These are phyloP conservation scores for Gastrophryne carolinensis DNA, from an alignment of 2,797 vertebrate genomes.

Conservation along the genomic window DNA sequence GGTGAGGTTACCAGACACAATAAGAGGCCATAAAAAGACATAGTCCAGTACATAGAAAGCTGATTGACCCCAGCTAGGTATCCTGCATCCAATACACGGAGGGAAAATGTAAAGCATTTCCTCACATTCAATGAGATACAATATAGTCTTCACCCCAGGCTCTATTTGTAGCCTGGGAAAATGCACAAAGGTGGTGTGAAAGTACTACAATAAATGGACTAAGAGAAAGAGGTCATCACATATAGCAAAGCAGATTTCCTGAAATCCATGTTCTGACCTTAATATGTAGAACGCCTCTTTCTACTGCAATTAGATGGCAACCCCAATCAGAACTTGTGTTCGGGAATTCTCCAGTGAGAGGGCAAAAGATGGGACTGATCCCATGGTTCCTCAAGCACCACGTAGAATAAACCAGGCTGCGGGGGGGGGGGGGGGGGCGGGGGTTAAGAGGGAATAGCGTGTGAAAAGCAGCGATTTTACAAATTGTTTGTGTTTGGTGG, in stretches of 20 bases:
- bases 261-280: neutral
- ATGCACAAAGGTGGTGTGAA: no score
- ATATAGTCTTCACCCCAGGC: neutral
- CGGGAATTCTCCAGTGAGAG: no score
- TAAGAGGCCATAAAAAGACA: no score
- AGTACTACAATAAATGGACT: neutral
- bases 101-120: conserved; percentile 16
- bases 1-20: no score
- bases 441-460: neutral
- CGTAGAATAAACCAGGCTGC: neutral
- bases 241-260: no score
- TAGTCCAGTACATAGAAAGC: no score
- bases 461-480: conserved; percentile 31
- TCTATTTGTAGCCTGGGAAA: conserved; percentile 31
- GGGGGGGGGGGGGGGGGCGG: neutral
- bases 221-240: neutral
- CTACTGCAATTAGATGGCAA: neutral
- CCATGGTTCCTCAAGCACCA: neutral
- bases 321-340: neutral
- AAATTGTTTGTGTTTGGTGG: conserved; percentile 42
- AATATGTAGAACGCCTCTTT: no score
- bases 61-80: no score
- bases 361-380: no score
- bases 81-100: no score
- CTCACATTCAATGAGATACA: conserved; percentile 3